Evolutionary conservation across 2,888 invertebrate species (phyloP).

Genomic region (Dorcus parallelipipedus): DNA sequence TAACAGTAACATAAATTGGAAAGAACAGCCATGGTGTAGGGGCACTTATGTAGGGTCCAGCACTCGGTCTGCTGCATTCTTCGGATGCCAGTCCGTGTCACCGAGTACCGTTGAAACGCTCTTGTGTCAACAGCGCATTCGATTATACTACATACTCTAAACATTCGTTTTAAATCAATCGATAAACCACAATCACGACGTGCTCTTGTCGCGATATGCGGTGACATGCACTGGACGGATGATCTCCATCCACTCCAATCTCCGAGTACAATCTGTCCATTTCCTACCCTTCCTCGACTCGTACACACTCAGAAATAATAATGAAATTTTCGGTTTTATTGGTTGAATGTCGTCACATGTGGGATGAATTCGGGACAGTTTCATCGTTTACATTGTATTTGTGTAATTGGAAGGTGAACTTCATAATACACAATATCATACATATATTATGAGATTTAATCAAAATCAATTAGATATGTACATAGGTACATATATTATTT

Average conservation of each 20-base stretch:
- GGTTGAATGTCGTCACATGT: too few relatives aligned
- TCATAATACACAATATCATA: too few relatives aligned
- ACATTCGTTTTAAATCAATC: background rate
- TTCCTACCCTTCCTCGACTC: too few relatives aligned
- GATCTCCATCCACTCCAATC: background rate
- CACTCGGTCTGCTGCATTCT: slow-evolving; percentile 21
- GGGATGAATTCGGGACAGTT: too few relatives aligned
- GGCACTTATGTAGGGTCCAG: background rate
- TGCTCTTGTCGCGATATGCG: too few relatives aligned
- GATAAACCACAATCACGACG: background rate
- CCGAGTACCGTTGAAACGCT: slow-evolving; percentile 19
- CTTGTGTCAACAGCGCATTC: slow-evolving; percentile 9
- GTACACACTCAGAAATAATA: too few relatives aligned
- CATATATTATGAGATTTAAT: too few relatives aligned
- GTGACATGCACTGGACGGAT: background rate
- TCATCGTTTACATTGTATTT: too few relatives aligned
- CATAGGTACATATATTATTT: too few relatives aligned
- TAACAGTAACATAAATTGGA: slow-evolving; percentile 3
- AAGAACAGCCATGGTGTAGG: background rate
- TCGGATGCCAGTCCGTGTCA: slow-evolving; percentile 20
- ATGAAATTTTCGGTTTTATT: too few relatives aligned
- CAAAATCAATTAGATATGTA: too few relatives aligned
- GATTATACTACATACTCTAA: slow-evolving; percentile 9
- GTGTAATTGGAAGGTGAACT: too few relatives aligned
- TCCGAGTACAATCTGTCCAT: background rate